Base-by-base conservation (phyloP, 2,797 vertebrate species). In the Corythornis leucogaster region DNA sequence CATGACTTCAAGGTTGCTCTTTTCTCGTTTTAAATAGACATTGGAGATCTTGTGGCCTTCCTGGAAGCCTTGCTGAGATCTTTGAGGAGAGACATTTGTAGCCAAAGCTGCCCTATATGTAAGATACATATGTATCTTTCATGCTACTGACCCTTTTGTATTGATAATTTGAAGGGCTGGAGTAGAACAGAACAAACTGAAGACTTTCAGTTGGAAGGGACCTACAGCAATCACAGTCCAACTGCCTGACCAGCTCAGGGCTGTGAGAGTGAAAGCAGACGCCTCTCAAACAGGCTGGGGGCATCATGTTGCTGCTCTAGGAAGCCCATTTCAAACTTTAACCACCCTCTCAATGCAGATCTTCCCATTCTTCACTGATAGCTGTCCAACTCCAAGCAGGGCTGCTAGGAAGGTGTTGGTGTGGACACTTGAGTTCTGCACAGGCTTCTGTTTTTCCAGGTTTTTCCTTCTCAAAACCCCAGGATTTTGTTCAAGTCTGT, bases 341-440 rank as follows among this genome's bases (percentile, higher is more conserved):
- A 45, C 53, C 8, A 16, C 19, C 16, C 7, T 69, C 48, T 61
- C 2, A 0, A 50, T 30, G 8, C 1, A 1, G 10, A 28, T 54
- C 31, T 75, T 61, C 16, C 50, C 5, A 3, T 18, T 38, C 22
- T 59, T 63, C 4, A 2, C n/a, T 67, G 48, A 10, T 85, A 4
- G 46, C 21, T 70, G 57, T 42, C 62, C 17, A 7, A 0, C 51
- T 69, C 51, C 40, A 43, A 78, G n/a, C 5, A 2, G 28, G 14
- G 28, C 38, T 83, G 11, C 55, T 68, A 4, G 30, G n/a, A 69
- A 48, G 22, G 6, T 2, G 1, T 59, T 73, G 17, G 17, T 16
- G 4, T 64, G 33, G 25, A 21, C 42, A 61, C 26, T 12, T 30
- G 4, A 61, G 15, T 70, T 77, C 45, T 71, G 7, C 22, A 9